A percentile compares a stretch with the other conserved stretches of the same genome.
Conservation (phyloP, 2,797 vertebrate genomes). For the Pseudocheirus occidentalis region DNA sequence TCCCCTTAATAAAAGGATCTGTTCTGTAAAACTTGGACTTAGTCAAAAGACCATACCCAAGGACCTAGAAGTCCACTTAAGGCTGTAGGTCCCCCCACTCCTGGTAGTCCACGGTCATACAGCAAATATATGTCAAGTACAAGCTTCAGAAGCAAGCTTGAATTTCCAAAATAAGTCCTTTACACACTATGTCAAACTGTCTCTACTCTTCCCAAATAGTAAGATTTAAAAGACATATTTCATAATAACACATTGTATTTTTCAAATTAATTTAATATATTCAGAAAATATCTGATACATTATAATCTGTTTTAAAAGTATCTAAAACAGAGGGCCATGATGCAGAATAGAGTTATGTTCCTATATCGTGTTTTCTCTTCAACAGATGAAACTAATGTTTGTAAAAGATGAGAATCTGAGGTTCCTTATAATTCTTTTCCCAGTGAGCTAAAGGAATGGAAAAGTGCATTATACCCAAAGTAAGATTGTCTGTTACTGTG, state of each 20-base stretch:
- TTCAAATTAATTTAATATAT: not conserved
- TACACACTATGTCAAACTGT: not conserved
- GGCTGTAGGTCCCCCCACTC: too few species aligned
- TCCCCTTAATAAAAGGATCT: too few species aligned
- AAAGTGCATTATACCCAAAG: conserved; percentile 73
- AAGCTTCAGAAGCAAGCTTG: too few species aligned
- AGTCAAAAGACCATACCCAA: too few species aligned
- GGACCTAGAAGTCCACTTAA: too few species aligned
- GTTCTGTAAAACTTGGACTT: too few species aligned
- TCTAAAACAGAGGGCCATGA: not conserved
- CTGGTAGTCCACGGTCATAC: not conserved
- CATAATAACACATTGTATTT: not conserved
- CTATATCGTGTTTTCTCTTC: not conserved
- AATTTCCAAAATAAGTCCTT: not conserved
- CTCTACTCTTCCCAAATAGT: not conserved
- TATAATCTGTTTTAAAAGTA: not conserved
- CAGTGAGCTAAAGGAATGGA: conserved; percentile 76
- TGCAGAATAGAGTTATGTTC: not conserved
- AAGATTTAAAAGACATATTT: not conserved
- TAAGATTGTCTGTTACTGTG: conserved; percentile 69
- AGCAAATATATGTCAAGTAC: not conserved
- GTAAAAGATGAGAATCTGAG: conserved; percentile 76
- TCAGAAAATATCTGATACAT: not conserved
- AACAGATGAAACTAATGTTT: conserved; percentile 71
- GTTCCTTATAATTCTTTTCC: conserved; percentile 75